These are phyloP conservation scores for Chelon labrosus DNA, from an alignment of 2,797 vertebrate genomes.

Conservation along the genomic window DNA sequence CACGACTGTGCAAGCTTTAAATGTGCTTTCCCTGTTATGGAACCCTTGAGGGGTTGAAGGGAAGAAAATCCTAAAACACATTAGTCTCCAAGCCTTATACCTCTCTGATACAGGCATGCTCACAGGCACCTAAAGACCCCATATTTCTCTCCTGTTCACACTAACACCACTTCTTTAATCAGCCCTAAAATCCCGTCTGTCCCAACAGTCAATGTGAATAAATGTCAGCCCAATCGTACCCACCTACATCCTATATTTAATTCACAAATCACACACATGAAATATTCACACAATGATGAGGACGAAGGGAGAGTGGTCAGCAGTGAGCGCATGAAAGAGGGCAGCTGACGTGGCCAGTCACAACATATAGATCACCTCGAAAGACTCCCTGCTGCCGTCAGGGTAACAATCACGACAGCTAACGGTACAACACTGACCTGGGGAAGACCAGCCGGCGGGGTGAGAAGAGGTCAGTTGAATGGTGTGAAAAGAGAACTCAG, in stretches of 20 bases:
- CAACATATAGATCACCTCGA: conserved; percentile 43
- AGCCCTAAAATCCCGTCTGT: conserved; percentile 27
- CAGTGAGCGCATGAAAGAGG: conserved; percentile 23
- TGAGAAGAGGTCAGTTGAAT: conserved; percentile 36
- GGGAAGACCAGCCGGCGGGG: conserved; percentile 15
- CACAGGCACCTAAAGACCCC: conserved; percentile 49
- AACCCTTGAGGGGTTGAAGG: conserved; percentile 34
- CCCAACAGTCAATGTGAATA: conserved; percentile 65
- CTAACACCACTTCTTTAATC: conserved; percentile 38
- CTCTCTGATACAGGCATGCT: conserved; percentile 33
- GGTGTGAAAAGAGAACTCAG: conserved; percentile 38
- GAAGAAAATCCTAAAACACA: conserved; percentile 21
- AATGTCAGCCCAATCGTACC: conserved; percentile 63
- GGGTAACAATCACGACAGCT: conserved; percentile 10
- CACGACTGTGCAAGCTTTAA: conserved; percentile 27
- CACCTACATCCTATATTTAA: conserved; percentile 72
- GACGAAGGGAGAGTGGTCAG: neutral
- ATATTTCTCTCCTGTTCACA: conserved; percentile 28
- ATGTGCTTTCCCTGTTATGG: conserved; percentile 39
- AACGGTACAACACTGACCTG: conserved; percentile 4
- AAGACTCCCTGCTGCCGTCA: conserved; percentile 30
- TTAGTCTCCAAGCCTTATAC: conserved; percentile 36
- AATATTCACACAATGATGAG: conserved; percentile 74
- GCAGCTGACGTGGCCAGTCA: conserved; percentile 2
- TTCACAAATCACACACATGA: conserved; percentile 79